Evolutionary conservation across 2,797 vertebrate genomes (phyloP).

Genomic region (Todus mexicanus): DNA sequence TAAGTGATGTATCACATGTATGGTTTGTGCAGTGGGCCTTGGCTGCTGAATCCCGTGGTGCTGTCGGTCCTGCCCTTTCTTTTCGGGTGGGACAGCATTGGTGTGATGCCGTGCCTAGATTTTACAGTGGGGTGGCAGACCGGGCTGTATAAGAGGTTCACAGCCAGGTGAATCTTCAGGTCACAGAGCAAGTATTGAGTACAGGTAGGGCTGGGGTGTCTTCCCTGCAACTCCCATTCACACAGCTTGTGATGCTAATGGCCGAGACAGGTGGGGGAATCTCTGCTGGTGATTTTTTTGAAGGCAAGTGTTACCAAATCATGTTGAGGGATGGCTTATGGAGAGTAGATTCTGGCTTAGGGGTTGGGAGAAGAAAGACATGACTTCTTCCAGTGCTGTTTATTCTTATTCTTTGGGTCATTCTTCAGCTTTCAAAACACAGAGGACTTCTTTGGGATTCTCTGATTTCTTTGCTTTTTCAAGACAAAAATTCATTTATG

Average conservation of each 20-base stretch:
- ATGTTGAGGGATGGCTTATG: not conserved
- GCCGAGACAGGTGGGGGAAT: not conserved
- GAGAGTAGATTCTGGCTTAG: not conserved
- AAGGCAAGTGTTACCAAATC: not conserved
- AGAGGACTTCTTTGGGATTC: not conserved
- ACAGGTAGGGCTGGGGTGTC: not conserved
- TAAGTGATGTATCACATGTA: not conserved
- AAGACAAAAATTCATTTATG: not conserved
- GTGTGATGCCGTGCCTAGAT: rapidly evolving
- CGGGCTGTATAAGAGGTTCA: not conserved
- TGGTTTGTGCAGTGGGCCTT: not conserved
- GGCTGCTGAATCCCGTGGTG: not conserved
- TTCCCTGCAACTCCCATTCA: not conserved
- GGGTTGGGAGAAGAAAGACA: not conserved
- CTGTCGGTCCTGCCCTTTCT: not conserved
- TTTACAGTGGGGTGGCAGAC: not conserved
- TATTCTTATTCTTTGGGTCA: not conserved
- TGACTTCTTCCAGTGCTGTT: not conserved
- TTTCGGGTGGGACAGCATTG: not conserved
- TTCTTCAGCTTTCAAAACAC: not conserved
- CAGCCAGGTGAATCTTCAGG: not conserved
- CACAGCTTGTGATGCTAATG: not conserved
- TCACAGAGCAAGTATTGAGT: not conserved
- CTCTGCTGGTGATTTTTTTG: not conserved
- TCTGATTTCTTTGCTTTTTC: not conserved